phyloP scores from a whole-genome alignment of 2,113 vertebrate species.

The Orcinus orca region DNA sequence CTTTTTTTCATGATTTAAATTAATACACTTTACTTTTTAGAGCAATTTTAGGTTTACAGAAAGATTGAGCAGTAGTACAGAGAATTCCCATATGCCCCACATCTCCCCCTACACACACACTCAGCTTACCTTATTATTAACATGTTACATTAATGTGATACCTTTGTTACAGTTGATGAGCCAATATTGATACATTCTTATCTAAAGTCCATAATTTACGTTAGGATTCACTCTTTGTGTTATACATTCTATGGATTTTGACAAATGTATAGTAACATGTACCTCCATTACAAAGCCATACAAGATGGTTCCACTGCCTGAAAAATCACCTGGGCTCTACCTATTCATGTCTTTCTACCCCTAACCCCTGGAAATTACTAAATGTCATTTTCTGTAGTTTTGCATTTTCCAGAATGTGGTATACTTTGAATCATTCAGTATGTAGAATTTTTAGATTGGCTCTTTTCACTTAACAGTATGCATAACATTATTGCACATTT shows the following conservation, averaged over 20 bases:
- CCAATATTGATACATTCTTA: not conserved
- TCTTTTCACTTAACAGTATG: not conserved
- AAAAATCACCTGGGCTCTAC: not conserved
- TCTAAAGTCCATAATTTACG: not conserved
- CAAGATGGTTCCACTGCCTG: not conserved
- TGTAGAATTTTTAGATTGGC: not conserved
- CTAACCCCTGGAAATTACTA: not conserved
- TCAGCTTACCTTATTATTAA: not conserved
- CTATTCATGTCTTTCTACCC: not conserved
- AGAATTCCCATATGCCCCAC: not conserved
- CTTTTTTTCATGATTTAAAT: not conserved
- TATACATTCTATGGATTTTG: not conserved
- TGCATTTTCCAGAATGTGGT: not conserved
- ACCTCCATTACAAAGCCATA: not conserved
- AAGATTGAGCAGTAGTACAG: not conserved
- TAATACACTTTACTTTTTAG: not conserved
- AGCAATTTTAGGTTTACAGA: not conserved
- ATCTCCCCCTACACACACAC: no score
- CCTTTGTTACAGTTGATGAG: not conserved
- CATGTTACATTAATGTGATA: not conserved
- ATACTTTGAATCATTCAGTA: not conserved
- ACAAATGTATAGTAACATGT: not conserved
- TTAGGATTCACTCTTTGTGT: not conserved
- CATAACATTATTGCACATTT: not conserved
- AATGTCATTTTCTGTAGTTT: not conserved